Evolutionary conservation across 2,113 vertebrate genomes (phyloP).

Genomic region (Ariopsis seemanni): DNA sequence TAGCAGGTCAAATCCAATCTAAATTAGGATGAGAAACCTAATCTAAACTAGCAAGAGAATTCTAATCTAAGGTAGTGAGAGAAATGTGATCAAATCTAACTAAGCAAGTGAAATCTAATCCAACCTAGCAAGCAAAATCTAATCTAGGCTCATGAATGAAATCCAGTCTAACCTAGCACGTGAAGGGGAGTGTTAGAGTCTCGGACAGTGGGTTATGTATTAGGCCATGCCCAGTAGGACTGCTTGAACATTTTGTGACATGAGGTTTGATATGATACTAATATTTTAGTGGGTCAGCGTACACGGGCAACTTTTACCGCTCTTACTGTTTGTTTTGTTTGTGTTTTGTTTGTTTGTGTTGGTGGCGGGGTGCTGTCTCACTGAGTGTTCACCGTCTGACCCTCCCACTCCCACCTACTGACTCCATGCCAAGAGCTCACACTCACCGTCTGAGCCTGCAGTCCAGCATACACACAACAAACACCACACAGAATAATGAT

Average conservation of each 20-base stretch:
- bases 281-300: not conserved
- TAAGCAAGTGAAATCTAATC: no score
- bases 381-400: slow-evolving; percentile 69
- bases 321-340: slow-evolving; percentile 16
- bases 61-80: not conserved
- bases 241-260: not conserved
- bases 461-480: slow-evolving; percentile 73
- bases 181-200: not conserved
- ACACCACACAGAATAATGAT: slow-evolving; percentile 20
- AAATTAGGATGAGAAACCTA: not conserved
- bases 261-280: not conserved
- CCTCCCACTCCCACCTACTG: slow-evolving; percentile 69
- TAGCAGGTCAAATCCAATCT: not conserved
- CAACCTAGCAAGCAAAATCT: not conserved
- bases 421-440: slow-evolving; percentile 76
- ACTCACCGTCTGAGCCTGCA: slow-evolving; percentile 69
- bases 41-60: not conserved
- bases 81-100: not conserved
- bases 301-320: slow-evolving; percentile 32
- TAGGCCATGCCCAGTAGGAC: not conserved
- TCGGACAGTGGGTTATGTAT: not conserved
- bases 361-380: slow-evolving; percentile 67
- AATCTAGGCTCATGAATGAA: not conserved
- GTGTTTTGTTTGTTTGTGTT: slow-evolving; percentile 45
- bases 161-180: not conserved